These are phyloP conservation scores for Intellagama lesueurii DNA, from an alignment of 2,797 vertebrate species.

Conservation along the genomic window DNA sequence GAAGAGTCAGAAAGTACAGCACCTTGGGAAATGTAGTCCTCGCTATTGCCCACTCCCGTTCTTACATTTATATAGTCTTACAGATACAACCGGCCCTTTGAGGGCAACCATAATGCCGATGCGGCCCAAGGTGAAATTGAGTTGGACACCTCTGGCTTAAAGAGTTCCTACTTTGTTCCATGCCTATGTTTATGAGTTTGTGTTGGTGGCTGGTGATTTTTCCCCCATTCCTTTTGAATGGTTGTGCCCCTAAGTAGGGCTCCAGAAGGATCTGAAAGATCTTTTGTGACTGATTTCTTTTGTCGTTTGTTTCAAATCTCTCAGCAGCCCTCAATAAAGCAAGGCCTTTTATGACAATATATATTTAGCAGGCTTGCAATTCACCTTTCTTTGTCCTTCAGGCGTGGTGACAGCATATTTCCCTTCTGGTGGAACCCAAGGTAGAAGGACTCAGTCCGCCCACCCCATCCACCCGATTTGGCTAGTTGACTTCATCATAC, in stretches of 20 bases:
- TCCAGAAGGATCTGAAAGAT: not conserved
- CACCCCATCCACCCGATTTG: not conserved
- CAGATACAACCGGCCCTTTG: too few species aligned
- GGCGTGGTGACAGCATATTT: conserved; percentile 9
- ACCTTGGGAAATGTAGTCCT: too few species aligned
- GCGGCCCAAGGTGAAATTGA: too few species aligned
- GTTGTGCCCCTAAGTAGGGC: not conserved
- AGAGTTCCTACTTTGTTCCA: too few species aligned
- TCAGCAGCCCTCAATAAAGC: conserved; percentile 26
- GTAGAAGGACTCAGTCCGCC: not conserved
- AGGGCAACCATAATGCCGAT: too few species aligned
- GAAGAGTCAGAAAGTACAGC: too few species aligned
- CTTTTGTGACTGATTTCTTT: not conserved
- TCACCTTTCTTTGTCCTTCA: not conserved
- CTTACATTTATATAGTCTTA: too few species aligned
- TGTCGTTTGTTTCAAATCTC: conserved; percentile 13
- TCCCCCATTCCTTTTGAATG: not conserved
- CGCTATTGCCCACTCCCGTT: too few species aligned
- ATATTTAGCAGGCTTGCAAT: not conserved
- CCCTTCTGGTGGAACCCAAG: not conserved
- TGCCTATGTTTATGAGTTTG: too few species aligned
- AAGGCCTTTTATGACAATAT: conserved; percentile 23
- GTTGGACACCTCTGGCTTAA: too few species aligned
- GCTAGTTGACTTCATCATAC: not conserved
- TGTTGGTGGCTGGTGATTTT: too few species aligned